These are phyloP conservation scores for Lycopodina hypogea DNA, from an alignment of 37 sponge, comb jelly and placozoan genomes.

Conservation along the genomic window DNA sequence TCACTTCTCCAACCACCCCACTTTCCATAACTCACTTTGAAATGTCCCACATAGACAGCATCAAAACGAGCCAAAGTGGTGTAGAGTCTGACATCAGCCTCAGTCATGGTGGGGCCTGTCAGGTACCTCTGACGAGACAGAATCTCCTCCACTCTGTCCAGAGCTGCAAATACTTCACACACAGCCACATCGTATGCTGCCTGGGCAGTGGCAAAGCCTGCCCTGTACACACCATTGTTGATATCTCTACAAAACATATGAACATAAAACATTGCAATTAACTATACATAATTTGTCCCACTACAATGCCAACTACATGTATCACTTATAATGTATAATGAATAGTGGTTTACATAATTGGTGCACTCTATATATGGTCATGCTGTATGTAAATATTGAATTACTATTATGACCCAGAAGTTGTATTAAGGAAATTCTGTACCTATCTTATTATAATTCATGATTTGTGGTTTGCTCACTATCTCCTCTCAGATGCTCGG, in stretches of 20 bases:
- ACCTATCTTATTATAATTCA: too few species aligned
- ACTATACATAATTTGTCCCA: not conserved
- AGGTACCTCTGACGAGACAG: slow-evolving; percentile 76
- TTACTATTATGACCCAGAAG: too few species aligned
- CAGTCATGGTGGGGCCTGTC: slow-evolving; percentile 77
- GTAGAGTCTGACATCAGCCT: slow-evolving; percentile 90
- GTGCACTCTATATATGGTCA: too few species aligned
- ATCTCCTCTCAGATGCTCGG: too few species aligned
- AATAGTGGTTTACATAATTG: too few species aligned
- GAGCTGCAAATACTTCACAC: slow-evolving; percentile 74
- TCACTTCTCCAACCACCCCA: too few species aligned
- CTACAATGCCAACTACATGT: not conserved
- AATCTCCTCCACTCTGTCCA: slow-evolving; percentile 82
- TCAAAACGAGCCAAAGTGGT: slow-evolving; percentile 92
- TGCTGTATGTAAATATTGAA: too few species aligned
- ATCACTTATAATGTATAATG: not conserved
- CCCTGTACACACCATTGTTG: slow-evolving; percentile 88
- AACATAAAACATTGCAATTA: not conserved
- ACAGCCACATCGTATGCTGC: slow-evolving; percentile 84
- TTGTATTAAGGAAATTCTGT: too few species aligned
- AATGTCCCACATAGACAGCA: slow-evolving; percentile 87
- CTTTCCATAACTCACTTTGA: slow-evolving; percentile 57
- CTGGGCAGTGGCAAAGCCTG: slow-evolving; percentile 91
- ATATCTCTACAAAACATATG: slow-evolving; percentile 44
- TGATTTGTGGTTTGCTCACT: too few species aligned